Evolutionary conservation across 2,797 vertebrate species (phyloP).

Genomic region (Heteromormyrus szaboi): DNA sequence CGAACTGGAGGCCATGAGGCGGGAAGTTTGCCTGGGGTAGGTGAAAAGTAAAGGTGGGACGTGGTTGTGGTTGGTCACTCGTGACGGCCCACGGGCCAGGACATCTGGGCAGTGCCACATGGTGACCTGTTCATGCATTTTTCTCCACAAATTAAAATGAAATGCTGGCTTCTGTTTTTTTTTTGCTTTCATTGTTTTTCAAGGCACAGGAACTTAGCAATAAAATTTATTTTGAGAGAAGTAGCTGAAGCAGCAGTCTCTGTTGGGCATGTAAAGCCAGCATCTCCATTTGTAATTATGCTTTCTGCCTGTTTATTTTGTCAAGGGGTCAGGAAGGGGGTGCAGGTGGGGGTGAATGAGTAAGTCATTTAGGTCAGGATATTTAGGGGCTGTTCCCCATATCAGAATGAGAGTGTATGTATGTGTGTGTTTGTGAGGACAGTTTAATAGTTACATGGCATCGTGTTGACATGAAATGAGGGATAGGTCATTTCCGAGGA

Average conservation of each 20-base stretch:
- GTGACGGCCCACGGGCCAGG: not conserved
- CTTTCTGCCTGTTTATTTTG: constrained; percentile 36
- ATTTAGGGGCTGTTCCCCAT: constrained; percentile 37
- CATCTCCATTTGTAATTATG: constrained; percentile 41
- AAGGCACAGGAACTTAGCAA: not conserved
- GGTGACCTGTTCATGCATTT: not conserved
- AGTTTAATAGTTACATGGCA: constrained; percentile 24
- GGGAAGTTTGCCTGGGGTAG: constrained; percentile 25
- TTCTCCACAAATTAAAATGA: not conserved
- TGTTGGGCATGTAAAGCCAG: constrained; percentile 18
- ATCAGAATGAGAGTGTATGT: constrained; percentile 24
- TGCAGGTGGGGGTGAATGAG: constrained; percentile 23
- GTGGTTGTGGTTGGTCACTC: not conserved
- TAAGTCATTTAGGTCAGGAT: constrained; percentile 35
- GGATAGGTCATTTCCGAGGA: constrained; percentile 12
- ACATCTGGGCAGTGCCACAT: not conserved
- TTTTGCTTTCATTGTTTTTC: constrained; percentile 30
- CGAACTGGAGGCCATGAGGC: constrained; percentile 48
- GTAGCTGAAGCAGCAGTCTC: constrained; percentile 25
- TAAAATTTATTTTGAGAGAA: not conserved
- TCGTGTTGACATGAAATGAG: constrained; percentile 33
- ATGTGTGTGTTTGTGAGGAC: constrained; percentile 11
- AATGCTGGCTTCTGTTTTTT: not conserved
- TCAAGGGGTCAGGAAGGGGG: constrained; percentile 24
- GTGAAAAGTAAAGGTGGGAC: not conserved